Percentiles rank a stretch among this genome's conserved stretches.
phyloP scores from a whole-genome alignment of 1,140 invertebrate species.

The Aethina tumida region DNA sequence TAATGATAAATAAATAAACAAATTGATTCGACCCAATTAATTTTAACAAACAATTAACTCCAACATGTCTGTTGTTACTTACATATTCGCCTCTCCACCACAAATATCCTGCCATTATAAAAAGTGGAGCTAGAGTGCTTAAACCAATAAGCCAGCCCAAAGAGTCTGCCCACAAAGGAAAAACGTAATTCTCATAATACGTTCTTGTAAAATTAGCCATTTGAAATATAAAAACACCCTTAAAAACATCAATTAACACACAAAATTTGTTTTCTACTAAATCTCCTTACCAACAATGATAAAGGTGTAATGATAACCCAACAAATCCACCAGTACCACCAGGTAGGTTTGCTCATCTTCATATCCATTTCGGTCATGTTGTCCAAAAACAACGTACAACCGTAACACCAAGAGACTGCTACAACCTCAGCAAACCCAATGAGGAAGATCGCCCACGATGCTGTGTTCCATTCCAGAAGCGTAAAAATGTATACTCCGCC shows the following conservation, averaged over 20 bases:
- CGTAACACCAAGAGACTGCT: slow-evolving; percentile 63
- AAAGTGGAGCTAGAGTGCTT: slow-evolving; percentile 53
- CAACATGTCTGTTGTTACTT: slow-evolving; percentile 11
- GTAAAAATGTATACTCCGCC: slow-evolving; percentile 68
- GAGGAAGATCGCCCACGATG: slow-evolving; percentile 71
- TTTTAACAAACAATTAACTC: not conserved
- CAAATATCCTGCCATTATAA: slow-evolving; percentile 44
- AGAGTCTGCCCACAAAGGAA: slow-evolving; percentile 54
- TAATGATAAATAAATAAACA: too few relatives aligned
- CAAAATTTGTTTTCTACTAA: not conserved
- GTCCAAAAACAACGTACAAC: slow-evolving; percentile 45
- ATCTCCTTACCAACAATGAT: slow-evolving; percentile 39
- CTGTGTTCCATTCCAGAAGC: slow-evolving; percentile 71
- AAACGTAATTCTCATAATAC: slow-evolving; percentile 47
- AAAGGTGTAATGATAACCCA: slow-evolving; percentile 46
- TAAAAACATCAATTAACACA: slow-evolving; percentile 19
- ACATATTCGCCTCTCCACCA: slow-evolving; percentile 38
- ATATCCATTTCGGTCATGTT: slow-evolving; percentile 44
- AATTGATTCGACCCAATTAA: not conserved
- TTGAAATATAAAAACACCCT: slow-evolving; percentile 61
- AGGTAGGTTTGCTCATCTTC: slow-evolving; percentile 37
- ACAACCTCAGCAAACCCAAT: slow-evolving; percentile 63
- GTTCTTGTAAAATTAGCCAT: slow-evolving; percentile 50
- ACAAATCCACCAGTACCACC: slow-evolving; percentile 45
- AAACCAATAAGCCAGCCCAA: slow-evolving; percentile 60